phyloP scores from a whole-genome alignment of 2,797 vertebrate species.

The Phrynocephalus forsythii region DNA sequence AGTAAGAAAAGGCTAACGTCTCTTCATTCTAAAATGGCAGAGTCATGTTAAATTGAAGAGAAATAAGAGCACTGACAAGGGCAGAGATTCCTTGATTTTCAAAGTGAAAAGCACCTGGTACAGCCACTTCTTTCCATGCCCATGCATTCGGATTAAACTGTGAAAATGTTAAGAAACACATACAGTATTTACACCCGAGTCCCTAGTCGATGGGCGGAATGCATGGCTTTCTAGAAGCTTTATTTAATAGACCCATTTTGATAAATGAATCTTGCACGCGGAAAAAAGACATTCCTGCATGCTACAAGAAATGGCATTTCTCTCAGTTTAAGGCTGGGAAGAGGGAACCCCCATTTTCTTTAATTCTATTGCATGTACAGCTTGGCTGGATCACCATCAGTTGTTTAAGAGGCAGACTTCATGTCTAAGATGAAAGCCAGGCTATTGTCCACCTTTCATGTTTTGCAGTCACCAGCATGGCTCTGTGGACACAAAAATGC shows the following conservation, averaged over 20 bases:
- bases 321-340: background rate
- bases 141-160: background rate
- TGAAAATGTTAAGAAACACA: background rate
- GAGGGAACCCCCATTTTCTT: background rate
- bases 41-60: background rate
- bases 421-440: background rate
- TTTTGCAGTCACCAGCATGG: background rate
- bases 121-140: background rate
- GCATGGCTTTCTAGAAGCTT: background rate
- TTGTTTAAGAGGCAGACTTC: background rate
- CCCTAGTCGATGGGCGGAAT: background rate
- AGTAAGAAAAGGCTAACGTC: conserved; percentile 12
- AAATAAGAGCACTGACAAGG: background rate
- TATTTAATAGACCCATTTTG: background rate
- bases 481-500: too few species aligned
- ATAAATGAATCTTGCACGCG: background rate
- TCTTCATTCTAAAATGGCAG: conserved; percentile 29
- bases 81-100: background rate
- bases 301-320: background rate
- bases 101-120: background rate
- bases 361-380: background rate
- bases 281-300: too few species aligned
- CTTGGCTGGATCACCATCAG: background rate
- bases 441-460: background rate
- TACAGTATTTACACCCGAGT: background rate